Evolutionary conservation across 2,113 vertebrate species (phyloP).

Genomic region (Noctilio leporinus): DNA sequence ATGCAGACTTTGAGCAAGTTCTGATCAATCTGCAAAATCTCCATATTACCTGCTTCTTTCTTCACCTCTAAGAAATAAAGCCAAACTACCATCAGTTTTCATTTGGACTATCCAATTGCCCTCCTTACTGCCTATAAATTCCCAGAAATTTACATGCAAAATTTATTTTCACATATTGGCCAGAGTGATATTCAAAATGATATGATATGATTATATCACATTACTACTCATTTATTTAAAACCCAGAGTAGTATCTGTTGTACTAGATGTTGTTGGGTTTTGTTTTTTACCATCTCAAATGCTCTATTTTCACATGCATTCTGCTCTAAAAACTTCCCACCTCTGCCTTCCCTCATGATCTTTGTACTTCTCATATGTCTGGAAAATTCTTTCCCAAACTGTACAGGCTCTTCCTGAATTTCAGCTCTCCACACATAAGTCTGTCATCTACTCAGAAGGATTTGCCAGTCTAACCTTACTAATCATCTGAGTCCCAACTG

Average conservation of each 20-base stretch:
- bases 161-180: neutral
- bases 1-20: neutral
- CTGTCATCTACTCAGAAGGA: neutral
- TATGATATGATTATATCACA: too few relatives aligned
- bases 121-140: neutral
- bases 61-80: neutral
- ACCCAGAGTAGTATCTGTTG: neutral
- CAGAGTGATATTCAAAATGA: neutral
- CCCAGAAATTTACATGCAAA: neutral
- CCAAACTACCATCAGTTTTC: neutral
- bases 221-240: neutral
- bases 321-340: neutral
- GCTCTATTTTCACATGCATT: neutral
- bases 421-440: neutral
- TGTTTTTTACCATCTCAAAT: neutral
- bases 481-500: neutral
- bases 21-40: neutral
- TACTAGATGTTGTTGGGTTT: too few relatives aligned
- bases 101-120: neutral
- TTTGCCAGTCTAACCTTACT: neutral
- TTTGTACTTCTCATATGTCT: neutral
- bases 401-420: neutral
- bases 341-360: neutral
- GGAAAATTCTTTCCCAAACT: neutral
- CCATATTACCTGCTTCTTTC: neutral